phyloP scores from a whole-genome alignment of 2,113 vertebrate genomes.

The Neodon shergylaensis region DNA sequence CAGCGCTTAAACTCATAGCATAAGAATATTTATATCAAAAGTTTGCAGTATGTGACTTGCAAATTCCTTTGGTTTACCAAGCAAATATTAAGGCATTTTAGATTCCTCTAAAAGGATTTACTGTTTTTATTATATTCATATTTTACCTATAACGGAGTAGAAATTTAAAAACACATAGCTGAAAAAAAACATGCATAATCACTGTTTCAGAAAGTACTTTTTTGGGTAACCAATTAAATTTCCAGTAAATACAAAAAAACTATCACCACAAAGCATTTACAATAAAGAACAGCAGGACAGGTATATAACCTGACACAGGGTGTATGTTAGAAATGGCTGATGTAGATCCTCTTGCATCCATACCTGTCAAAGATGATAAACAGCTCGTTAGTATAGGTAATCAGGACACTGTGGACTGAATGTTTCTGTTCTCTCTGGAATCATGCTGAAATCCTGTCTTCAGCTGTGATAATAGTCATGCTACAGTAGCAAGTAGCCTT shows the following conservation, averaged over 20 bases:
- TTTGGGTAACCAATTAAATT: conserved; percentile 69
- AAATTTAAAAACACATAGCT: conserved; percentile 86
- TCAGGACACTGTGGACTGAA: no score
- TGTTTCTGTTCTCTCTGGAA: background rate
- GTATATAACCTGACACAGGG: conserved; percentile 81
- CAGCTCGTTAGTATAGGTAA: background rate
- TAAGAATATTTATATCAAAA: conserved; percentile 54
- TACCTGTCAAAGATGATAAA: conserved; percentile 87
- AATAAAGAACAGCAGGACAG: conserved; percentile 82
- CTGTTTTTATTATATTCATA: conserved; percentile 74
- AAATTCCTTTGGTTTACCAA: conserved; percentile 89
- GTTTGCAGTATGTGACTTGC: conserved; percentile 71
- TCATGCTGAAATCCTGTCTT: background rate
- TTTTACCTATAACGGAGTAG: conserved; percentile 82
- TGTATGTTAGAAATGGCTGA: conserved; percentile 74
- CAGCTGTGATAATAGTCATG: background rate
- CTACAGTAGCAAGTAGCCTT: background rate
- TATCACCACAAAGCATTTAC: conserved; percentile 81
- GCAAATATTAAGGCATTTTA: conserved; percentile 90
- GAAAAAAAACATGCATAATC: conserved; percentile 86
- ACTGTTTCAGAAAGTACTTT: conserved; percentile 82
- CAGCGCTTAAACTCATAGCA: conserved; percentile 51
- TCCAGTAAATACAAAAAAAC: conserved; percentile 59
- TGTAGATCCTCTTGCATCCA: conserved; percentile 92
- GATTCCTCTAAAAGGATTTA: conserved; percentile 84